Base-by-base conservation (phyloP, 2,888 invertebrate species). In the Alcis repandata region DNA sequence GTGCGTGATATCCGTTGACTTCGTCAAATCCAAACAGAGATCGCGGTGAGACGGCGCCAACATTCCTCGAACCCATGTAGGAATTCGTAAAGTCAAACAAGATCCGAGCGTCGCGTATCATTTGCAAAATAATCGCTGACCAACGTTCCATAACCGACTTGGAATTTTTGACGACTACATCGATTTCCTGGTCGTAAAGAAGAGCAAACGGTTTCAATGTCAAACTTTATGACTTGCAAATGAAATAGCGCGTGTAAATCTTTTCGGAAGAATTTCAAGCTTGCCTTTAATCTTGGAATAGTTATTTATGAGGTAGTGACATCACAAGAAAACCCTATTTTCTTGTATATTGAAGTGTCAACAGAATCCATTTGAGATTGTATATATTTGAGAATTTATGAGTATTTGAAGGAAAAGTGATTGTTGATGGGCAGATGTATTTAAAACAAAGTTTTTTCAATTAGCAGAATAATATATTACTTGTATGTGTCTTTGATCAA, bases 131-230 rank as follows among this genome's bases (percentile, higher is more conserved):
- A 81, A 82, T 79, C 76, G 78, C 77, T 76, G 77, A 77, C 80
- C 82, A 82, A 84, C 79, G 82, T 81, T 80, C 81, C 83, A 82
- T 84, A 86, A 82, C 85, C 75, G 78, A 75, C 69, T 72, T 74
- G 79, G 79, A 80, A 81, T 86, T 80, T 84, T 79, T 69, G 79
- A 81, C 76, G 78, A 74, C 80, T 79, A 78, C 79, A 82, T 83
- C 84, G 78, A 86, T 87, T 91, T 90, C 90, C 90, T 84, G 85
- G 82, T 83, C 80, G 84, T 90, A 88, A 91, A 90, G 83, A 79
- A 83, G 83, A 84, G 83, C 86, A 83, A 89, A 90, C 87, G 84
- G 79, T 84, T 79, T 87, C 92, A 92, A 92, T 91, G 92, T 84
- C 91, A 89, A 79, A 83, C 73, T 90, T 91, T 90, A 92, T 82